Percentiles rank a stretch among this genome's conserved stretches.
phyloP scores from a whole-genome alignment of 2,113 vertebrate species.

The Serilophus lunatus region DNA sequence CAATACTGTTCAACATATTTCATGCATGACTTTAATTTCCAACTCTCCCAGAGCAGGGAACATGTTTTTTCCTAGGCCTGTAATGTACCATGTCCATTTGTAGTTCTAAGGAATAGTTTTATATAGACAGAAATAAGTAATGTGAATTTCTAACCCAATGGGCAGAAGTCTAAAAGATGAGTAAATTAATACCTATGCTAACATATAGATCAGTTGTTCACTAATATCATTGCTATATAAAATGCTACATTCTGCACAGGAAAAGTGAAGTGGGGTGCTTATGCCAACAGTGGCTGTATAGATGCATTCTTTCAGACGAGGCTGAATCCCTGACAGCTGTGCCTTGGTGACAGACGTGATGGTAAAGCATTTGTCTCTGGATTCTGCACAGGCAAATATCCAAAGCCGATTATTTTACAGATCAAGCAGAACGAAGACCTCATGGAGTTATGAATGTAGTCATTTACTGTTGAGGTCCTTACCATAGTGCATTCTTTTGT shows the following conservation, averaged over 20 bases:
- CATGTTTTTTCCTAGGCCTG: neutral
- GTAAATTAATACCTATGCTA: neutral
- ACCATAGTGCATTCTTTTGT: accelerated
- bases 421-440: neutral
- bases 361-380: conserved; percentile 23
- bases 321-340: neutral
- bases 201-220: neutral
- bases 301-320: neutral
- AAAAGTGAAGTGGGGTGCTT: neutral
- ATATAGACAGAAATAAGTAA: neutral
- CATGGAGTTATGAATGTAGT: neutral
- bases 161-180: neutral
- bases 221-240: neutral
- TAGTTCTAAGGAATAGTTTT: neutral
- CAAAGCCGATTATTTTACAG: conserved; percentile 20
- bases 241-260: neutral
- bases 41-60: neutral
- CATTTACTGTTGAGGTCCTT: neutral
- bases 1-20: neutral
- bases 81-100: neutral
- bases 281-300: neutral
- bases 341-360: neutral
- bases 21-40: neutral
- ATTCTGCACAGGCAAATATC: neutral
- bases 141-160: neutral